Evolutionary conservation across 2,113 vertebrate genomes (phyloP).

Genomic region (Gymnocephalus cernua): DNA sequence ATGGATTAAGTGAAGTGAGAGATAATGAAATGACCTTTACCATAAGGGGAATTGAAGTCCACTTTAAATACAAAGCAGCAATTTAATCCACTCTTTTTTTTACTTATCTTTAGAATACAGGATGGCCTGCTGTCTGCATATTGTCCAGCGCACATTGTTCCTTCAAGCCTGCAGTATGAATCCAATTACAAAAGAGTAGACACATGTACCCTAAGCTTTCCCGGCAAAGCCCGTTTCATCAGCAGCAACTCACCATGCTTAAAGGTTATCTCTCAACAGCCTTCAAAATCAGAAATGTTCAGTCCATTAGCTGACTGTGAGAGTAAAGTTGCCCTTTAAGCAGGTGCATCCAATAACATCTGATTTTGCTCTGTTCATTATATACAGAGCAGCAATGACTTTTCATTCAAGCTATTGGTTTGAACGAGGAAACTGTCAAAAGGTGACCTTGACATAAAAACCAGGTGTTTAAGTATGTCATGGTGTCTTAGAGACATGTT

Average conservation of each 20-base stretch:
- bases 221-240: conserved; percentile 39
- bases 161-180: conserved; percentile 36
- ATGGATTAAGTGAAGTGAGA: conserved; percentile 28
- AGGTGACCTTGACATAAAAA: conserved; percentile 47
- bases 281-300: conserved; percentile 68
- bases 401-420: conserved; percentile 41
- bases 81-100: conserved; percentile 19
- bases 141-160: conserved; percentile 48
- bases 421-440: conserved; percentile 55
- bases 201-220: conserved; percentile 44
- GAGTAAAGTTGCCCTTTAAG: conserved; percentile 75
- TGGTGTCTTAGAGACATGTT: conserved; percentile 28
- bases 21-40: conserved; percentile 58
- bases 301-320: conserved; percentile 63
- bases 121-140: conserved; percentile 13
- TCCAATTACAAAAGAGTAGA: conserved; percentile 53
- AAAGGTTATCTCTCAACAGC: conserved; percentile 78
- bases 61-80: conserved; percentile 42
- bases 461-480: conserved; percentile 29
- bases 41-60: conserved; percentile 11
- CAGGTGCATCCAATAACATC: conserved; percentile 65
- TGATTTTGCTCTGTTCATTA: conserved; percentile 65
- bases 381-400: conserved; percentile 54
- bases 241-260: conserved; percentile 41
- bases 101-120: conserved; percentile 57